phyloP scores from a whole-genome alignment of 1,140 invertebrate genomes.

The Brachionus rubens region DNA sequence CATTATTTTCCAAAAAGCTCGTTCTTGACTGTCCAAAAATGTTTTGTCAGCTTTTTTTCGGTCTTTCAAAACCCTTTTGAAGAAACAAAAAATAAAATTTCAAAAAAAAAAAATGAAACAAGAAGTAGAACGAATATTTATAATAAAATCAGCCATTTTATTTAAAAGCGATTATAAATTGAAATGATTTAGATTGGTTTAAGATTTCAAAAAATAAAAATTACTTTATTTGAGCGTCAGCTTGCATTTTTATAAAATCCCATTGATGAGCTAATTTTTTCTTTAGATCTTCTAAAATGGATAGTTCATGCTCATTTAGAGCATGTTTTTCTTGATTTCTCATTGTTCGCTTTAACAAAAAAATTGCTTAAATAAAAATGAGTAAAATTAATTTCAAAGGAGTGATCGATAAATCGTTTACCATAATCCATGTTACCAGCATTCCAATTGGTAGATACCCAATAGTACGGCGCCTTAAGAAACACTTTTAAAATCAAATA shows the following conservation, averaged over 20 bases:
- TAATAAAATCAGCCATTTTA: too few relatives aligned
- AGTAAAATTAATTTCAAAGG: neutral
- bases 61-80: conserved; percentile 36
- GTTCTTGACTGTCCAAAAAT: conserved; percentile 43
- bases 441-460: conserved; percentile 44
- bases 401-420: neutral
- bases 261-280: conserved; percentile 45
- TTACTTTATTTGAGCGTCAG: conserved; percentile 43
- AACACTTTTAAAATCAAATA: neutral
- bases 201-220: neutral
- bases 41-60: conserved; percentile 43
- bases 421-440: conserved; percentile 32
- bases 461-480: conserved; percentile 42
- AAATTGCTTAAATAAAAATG: conserved; percentile 32
- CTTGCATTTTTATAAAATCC: conserved; percentile 43
- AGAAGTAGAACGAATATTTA: too few relatives aligned
- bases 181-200: too few relatives aligned
- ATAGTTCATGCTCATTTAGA: conserved; percentile 23
- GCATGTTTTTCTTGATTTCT: conserved; percentile 41
- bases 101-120: neutral
- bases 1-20: conserved; percentile 46
- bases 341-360: conserved; percentile 41
- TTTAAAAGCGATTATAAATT: too few relatives aligned
- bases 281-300: conserved; percentile 26
- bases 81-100: neutral